These are phyloP conservation scores for Neolamprologus cancellatus DNA, from an alignment of 2,113 vertebrate species.

Conservation along the genomic window DNA sequence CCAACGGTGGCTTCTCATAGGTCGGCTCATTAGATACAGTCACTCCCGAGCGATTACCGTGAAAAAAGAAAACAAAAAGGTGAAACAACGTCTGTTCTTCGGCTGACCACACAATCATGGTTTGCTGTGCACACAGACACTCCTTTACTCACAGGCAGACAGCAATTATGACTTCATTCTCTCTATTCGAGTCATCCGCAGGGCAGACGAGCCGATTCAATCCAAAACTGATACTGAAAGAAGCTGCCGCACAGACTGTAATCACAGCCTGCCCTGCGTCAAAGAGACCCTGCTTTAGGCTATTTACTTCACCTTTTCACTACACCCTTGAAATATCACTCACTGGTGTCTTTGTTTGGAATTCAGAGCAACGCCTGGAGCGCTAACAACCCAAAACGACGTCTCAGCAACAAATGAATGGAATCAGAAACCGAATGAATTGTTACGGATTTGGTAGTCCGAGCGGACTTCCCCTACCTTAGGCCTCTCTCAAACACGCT, in stretches of 20 bases:
- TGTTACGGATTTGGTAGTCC: neutral
- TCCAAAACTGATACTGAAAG: conserved; percentile 15
- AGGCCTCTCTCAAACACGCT: neutral
- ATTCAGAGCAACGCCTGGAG: neutral
- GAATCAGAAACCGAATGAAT: neutral
- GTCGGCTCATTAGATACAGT: conserved; percentile 11
- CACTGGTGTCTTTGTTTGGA: neutral
- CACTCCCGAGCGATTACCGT: neutral
- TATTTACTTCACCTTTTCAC: conserved; percentile 13
- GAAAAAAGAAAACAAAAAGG: neutral
- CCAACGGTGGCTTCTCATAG: conserved; percentile 10
- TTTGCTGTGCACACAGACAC: neutral
- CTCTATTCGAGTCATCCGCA: conserved; percentile 12
- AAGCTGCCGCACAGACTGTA: neutral
- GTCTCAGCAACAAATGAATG: neutral
- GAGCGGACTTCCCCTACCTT: conserved; percentile 1
- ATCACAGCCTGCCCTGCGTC: neutral
- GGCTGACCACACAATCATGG: neutral
- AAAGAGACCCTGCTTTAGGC: neutral
- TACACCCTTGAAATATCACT: neutral
- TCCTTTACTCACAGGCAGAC: neutral
- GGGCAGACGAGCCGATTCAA: conserved; percentile 4
- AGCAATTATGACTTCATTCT: conserved; percentile 37
- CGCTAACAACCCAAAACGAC: neutral
- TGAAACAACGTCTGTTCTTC: neutral